Conservation (phyloP, 2,113 vertebrate species). For the Tenrec ecaudatus region DNA sequence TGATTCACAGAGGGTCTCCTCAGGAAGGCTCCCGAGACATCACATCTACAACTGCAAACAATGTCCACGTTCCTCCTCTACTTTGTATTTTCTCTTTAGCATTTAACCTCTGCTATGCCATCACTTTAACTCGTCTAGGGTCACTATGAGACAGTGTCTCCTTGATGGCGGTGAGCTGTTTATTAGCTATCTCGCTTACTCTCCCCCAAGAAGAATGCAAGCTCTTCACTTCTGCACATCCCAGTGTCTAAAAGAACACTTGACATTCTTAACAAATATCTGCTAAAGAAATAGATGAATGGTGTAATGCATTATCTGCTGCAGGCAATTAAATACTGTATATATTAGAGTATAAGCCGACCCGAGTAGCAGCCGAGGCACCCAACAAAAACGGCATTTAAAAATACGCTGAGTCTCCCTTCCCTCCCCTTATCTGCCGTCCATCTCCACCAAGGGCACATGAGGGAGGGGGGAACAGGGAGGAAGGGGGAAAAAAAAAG, state of each 20-base stretch:
- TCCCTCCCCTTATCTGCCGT: too few relatives aligned
- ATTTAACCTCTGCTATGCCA: too few relatives aligned
- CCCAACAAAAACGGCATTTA: too few relatives aligned
- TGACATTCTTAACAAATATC: not conserved
- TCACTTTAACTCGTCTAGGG: not conserved
- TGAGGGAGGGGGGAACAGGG: too few relatives aligned
- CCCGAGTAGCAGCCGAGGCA: too few relatives aligned
- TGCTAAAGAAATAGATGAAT: not conserved
- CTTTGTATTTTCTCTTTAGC: not conserved
- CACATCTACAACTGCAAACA: not conserved
- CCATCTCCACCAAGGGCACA: too few relatives aligned
- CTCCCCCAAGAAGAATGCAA: not conserved
- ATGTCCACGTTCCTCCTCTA: not conserved
- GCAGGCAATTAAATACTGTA: not conserved
- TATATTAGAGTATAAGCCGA: too few relatives aligned
- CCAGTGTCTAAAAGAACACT: not conserved
- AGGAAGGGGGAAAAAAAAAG: too few relatives aligned
- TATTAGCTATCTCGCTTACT: not conserved
- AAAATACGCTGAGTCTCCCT: too few relatives aligned
- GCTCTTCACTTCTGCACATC: not conserved
- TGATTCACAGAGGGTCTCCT: not conserved
- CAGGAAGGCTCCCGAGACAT: not conserved
- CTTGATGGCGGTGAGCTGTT: too few relatives aligned
- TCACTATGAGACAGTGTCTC: too few relatives aligned
- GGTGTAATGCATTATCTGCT: constrained; percentile 2